Base-by-base conservation (phyloP, 2,797 vertebrate genomes). In the Poecilia gillii region DNA sequence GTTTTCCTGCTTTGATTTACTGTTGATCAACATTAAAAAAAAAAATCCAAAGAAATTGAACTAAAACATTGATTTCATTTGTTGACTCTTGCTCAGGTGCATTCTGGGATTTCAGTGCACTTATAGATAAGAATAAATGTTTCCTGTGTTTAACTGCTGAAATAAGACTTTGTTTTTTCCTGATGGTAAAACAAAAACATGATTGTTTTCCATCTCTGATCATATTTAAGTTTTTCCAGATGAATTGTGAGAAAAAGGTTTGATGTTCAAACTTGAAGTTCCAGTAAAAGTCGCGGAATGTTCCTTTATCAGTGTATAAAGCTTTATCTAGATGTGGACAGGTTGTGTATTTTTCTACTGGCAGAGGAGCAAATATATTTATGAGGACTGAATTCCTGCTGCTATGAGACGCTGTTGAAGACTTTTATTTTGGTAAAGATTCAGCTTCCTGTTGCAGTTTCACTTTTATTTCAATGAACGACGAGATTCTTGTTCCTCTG, bases 371-470 rank as follows among this genome's bases (percentile, higher is more conserved):
- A 41, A 46, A 51, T 33, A 51, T 73, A 73, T 73, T 51, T 25
- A 33, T 36, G 31, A 49, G 28, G 16, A 51, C 16, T 20, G 4
- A 5, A 6, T 14, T 74, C 5, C 31, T 28, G n/a, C 1, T 59
- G 28, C 25, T 59, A 2, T 5, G 4, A 13, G 9, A 20, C 36
- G 71, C 71, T 72, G 46, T 49, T 73, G n/a, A 46, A 53, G 72
- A 39, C 73, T 59, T 33, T 74, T 74, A 75, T 75, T 75, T 75
- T 75, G 73, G 25, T 75, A 59, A 74, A 75, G 25, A 45, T 31
- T 43, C 14, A 43, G 7, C 53, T 75, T 59, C 25, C n/a, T 75
- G 73, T 59, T 23, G 13, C 68, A 45, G 25, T 43, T 45, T 31
- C 2, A 9, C 14, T 36, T 33, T 73, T 73, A 36, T 39, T 51